Evolutionary conservation across 2,888 invertebrate species (phyloP).

Genomic region (Apotomis turbidana): DNA sequence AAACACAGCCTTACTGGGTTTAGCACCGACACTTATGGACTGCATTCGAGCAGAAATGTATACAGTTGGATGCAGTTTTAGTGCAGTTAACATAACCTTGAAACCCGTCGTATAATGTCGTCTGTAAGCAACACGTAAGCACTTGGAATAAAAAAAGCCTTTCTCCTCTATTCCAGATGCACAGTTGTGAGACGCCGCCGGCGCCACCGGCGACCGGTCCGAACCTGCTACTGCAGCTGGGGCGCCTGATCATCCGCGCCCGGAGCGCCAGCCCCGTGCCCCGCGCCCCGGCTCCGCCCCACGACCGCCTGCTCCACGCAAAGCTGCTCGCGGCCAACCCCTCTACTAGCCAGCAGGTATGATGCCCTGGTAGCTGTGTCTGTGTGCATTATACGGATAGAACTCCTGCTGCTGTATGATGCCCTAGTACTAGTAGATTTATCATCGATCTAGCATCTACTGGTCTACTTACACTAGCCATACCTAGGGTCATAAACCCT

Average conservation of each 20-base stretch:
- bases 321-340: conserved; percentile 62
- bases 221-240: conserved; percentile 84
- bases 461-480: too few species aligned
- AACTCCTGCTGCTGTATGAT: not conserved
- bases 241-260: conserved; percentile 85
- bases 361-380: conserved; percentile 16
- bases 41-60: too few species aligned
- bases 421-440: conserved; percentile 8
- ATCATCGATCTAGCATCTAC: too few species aligned
- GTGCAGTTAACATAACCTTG: too few species aligned
- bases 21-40: too few species aligned
- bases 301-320: conserved; percentile 60
- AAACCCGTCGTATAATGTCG: too few species aligned
- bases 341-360: conserved; percentile 62
- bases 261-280: conserved; percentile 76
- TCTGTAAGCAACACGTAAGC: too few species aligned
- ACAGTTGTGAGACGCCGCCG: conserved; percentile 73
- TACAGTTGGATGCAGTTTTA: too few species aligned
- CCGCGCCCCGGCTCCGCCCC: conserved; percentile 57
- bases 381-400: too few species aligned
- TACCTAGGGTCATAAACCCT: too few species aligned
- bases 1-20: too few species aligned
- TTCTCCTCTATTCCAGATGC: conserved; percentile 66
- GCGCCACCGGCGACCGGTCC: conserved; percentile 68
- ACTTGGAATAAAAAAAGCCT: too few species aligned